These are phyloP conservation scores for Zootermopsis nevadensis DNA, from an alignment of 2,888 invertebrate species.

Conservation along the genomic window DNA sequence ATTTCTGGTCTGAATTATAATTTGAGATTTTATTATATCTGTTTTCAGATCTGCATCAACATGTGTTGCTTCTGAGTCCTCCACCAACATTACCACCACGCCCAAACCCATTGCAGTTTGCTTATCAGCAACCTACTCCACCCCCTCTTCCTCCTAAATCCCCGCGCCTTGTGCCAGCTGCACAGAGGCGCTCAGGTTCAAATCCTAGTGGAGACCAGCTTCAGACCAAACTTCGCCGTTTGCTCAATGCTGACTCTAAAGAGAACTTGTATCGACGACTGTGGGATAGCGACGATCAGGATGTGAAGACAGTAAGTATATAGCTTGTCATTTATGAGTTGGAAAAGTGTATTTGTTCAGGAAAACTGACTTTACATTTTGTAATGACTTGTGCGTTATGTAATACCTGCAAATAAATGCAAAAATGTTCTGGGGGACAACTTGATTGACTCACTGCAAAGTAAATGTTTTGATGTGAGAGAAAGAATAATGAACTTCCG, in stretches of 20 bases:
- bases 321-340: no score
- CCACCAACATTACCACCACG: slow-evolving; percentile 51
- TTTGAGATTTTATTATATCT: not conserved
- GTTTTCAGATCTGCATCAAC: slow-evolving; percentile 44
- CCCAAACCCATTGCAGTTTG: slow-evolving; percentile 33
- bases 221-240: slow-evolving; percentile 81
- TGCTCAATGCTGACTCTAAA: slow-evolving; percentile 80
- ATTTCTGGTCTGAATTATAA: not conserved
- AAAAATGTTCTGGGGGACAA: no score
- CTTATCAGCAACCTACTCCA: slow-evolving; percentile 42
- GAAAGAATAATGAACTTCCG: no score
- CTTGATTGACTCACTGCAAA: no score
- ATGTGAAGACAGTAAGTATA: slow-evolving; percentile 41
- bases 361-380: no score
- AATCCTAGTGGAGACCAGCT: slow-evolving; percentile 68
- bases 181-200: slow-evolving; percentile 54
- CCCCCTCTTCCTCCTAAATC: slow-evolving; percentile 52
- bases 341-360: no score
- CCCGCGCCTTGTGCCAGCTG: slow-evolving; percentile 51
- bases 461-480: no score
- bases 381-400: no score
- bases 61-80: slow-evolving; percentile 44
- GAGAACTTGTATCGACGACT: slow-evolving; percentile 67
- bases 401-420: no score
- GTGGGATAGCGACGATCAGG: slow-evolving; percentile 50